Percentiles rank a stretch among this genome's conserved stretches.
Evolutionary conservation across 2,113 vertebrate genomes (phyloP).

Genomic region (Etheostoma cragini): DNA sequence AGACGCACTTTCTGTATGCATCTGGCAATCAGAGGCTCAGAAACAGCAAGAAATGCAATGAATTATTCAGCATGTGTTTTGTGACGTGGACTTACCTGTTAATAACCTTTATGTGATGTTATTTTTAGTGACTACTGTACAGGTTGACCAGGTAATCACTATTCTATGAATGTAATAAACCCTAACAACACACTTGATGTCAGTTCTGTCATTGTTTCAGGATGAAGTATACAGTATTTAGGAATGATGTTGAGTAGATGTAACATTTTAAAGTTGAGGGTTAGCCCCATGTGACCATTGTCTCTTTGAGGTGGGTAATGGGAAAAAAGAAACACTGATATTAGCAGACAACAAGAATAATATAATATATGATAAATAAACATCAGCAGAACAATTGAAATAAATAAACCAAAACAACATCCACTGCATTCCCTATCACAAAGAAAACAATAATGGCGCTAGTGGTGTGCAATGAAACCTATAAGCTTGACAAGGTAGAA

Average conservation of each 20-base stretch:
- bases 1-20: neutral
- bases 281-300: neutral
- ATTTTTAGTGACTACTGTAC: slow-evolving; percentile 33
- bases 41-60: slow-evolving; percentile 35
- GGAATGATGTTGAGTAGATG: neutral
- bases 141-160: slow-evolving; percentile 36
- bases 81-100: slow-evolving; percentile 49
- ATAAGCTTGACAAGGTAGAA: neutral
- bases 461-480: neutral
- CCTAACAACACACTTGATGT: slow-evolving; percentile 20
- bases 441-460: neutral
- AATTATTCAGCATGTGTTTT: slow-evolving; percentile 65
- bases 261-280: neutral
- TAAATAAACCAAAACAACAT: neutral
- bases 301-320: neutral
- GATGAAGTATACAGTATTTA: neutral
- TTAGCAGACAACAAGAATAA: neutral
- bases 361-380: neutral
- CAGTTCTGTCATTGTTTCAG: slow-evolving; percentile 11
- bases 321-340: neutral
- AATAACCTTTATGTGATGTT: slow-evolving; percentile 35
- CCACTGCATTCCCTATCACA: neutral
- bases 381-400: neutral
- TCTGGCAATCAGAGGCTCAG: neutral
- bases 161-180: slow-evolving; percentile 73